Conservation (phyloP, 2,888 invertebrate genomes). For the Galerucella calmariensis region DNA sequence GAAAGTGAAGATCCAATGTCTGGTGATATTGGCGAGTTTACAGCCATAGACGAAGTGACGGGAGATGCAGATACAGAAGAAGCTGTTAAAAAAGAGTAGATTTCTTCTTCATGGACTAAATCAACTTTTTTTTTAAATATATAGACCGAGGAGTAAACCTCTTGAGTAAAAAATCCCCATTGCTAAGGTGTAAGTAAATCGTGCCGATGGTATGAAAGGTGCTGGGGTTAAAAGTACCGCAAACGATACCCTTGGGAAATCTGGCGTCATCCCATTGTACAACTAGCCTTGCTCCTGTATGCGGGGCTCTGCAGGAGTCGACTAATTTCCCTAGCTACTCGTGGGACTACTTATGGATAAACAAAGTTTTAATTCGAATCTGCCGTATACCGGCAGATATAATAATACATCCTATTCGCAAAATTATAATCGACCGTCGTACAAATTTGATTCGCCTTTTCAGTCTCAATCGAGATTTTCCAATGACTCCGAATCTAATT, state of each 20-base stretch:
- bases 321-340: conserved; percentile 42
- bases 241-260: conserved; percentile 39
- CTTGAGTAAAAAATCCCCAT: conserved; percentile 37
- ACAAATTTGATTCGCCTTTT: conserved; percentile 8
- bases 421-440: not conserved
- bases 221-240: conserved; percentile 37
- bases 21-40: conserved; percentile 16
- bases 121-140: not conserved
- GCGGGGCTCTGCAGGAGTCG: conserved; percentile 40
- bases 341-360: conserved; percentile 33
- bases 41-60: conserved; percentile 17
- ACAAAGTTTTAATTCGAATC: conserved; percentile 20
- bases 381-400: conserved; percentile 8
- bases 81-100: not conserved
- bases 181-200: conserved; percentile 38
- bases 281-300: conserved; percentile 33
- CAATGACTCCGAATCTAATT: not conserved
- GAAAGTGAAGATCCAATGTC: conserved; percentile 7
- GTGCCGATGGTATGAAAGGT: conserved; percentile 38
- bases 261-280: conserved; percentile 37
- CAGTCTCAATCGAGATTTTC: conserved; percentile 11
- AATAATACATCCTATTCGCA: conserved; percentile 13
- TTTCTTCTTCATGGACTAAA: not conserved
- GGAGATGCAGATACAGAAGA: conserved; percentile 12
- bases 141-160: conserved; percentile 39